Evolutionary conservation across 2,113 vertebrate genomes (phyloP).

Genomic region (Holacanthus passer): DNA sequence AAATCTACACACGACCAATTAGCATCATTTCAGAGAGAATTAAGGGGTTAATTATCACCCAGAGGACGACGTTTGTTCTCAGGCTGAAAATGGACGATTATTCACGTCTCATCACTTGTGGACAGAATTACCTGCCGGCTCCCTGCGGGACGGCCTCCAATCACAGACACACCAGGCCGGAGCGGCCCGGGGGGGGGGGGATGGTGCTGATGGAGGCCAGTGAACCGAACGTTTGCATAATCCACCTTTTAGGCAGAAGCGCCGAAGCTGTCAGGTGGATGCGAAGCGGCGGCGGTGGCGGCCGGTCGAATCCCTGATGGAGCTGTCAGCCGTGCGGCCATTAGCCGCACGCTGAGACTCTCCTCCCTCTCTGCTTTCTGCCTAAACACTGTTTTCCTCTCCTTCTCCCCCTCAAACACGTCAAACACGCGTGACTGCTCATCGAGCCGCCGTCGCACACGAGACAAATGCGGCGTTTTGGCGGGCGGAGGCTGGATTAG

Average conservation of each 20-base stretch:
- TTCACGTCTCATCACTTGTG: conserved; percentile 74
- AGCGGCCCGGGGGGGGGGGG: conserved; percentile 40
- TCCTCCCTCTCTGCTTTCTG: conserved; percentile 29
- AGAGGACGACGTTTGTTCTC: not conserved
- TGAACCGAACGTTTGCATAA: conserved; percentile 79
- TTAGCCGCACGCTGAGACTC: conserved; percentile 54
- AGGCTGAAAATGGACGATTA: conserved; percentile 71
- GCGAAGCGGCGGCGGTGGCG: conserved; percentile 48
- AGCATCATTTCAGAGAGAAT: conserved; percentile 1
- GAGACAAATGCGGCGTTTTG: conserved; percentile 56
- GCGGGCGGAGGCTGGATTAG: conserved; percentile 54
- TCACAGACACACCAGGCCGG: conserved; percentile 37
- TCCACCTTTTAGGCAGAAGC: conserved; percentile 75
- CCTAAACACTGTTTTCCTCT: conserved; percentile 58
- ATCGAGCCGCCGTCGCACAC: conserved; percentile 53
- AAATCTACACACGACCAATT: not conserved
- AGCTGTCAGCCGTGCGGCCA: conserved; percentile 77
- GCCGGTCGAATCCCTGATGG: conserved; percentile 59
- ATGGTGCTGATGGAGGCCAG: conserved; percentile 70
- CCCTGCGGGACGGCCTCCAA: conserved; percentile 37
- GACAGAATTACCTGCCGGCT: conserved; percentile 37
- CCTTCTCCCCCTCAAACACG: conserved; percentile 28
- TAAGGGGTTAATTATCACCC: conserved; percentile 54
- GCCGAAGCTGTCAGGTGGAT: conserved; percentile 74
- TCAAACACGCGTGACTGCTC: conserved; percentile 72